These are phyloP conservation scores for Mesembrinibis cayennensis DNA, from an alignment of 2,113 vertebrate genomes.

Conservation along the genomic window DNA sequence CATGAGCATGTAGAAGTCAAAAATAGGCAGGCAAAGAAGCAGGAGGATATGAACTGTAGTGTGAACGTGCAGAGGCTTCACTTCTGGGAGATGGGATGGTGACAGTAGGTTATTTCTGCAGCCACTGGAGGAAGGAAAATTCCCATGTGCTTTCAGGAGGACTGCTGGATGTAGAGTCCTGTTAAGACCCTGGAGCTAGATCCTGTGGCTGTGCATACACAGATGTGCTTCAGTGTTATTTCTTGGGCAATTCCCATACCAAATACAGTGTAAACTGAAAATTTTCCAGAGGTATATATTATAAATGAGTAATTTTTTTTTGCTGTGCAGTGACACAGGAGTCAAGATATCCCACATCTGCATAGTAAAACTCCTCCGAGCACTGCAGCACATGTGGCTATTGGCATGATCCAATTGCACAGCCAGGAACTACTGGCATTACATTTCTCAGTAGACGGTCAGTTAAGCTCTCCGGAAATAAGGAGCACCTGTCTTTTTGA, in stretches of 20 bases:
- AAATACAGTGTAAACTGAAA: neutral
- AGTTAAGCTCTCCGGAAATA: neutral
- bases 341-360: neutral
- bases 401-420: neutral
- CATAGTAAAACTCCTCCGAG: neutral
- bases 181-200: neutral
- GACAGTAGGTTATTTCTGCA: neutral
- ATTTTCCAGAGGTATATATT: neutral
- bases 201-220: neutral
- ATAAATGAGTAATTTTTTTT: neutral
- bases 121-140: neutral
- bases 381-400: neutral
- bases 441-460: neutral
- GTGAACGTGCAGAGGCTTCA: neutral
- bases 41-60: neutral
- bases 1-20: neutral
- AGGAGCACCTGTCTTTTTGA: neutral
- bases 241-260: neutral
- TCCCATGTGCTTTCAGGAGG: neutral
- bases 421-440: accelerated
- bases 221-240: neutral
- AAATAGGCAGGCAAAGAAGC: neutral
- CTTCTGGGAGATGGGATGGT: neutral
- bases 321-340: neutral
- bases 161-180: neutral